Percentiles rank a stretch among this genome's conserved stretches.
phyloP scores from a whole-genome alignment of 2,888 invertebrate species.

The Diadegma fenestrale region DNA sequence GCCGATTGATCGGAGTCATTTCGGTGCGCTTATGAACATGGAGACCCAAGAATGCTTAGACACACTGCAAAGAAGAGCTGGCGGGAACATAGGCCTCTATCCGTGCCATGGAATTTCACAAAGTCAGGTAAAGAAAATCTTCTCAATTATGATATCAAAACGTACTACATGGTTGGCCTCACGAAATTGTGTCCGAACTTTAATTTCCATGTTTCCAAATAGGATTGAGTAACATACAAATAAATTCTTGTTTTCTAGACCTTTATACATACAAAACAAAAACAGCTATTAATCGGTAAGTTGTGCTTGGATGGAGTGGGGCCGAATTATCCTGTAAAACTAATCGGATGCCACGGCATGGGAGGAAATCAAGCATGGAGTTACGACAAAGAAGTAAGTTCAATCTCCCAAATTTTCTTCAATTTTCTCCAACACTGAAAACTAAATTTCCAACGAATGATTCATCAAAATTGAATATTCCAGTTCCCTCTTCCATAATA shows the following conservation, averaged over 20 bases:
- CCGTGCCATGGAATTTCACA: slow-evolving; percentile 97
- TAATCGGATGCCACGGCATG: slow-evolving; percentile 98
- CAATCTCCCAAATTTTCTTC: not conserved
- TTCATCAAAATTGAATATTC: not conserved
- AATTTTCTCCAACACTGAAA: not conserved
- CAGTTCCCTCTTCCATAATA: slow-evolving; percentile 48
- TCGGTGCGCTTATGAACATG: slow-evolving; percentile 97
- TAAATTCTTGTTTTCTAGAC: slow-evolving; percentile 86
- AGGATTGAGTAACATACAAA: not conserved
- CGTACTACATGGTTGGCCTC: not conserved
- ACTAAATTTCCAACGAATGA: not conserved
- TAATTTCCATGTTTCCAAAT: not conserved
- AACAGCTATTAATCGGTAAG: slow-evolving; percentile 98
- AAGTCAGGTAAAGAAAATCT: slow-evolving; percentile 91
- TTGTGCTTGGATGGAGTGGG: slow-evolving; percentile 97
- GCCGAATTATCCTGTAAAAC: slow-evolving; percentile 95
- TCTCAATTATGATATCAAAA: not conserved
- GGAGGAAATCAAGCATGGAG: slow-evolving; percentile 99
- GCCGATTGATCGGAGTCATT: slow-evolving; percentile 97
- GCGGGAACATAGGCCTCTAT: slow-evolving; percentile 95
- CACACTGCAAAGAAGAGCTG: slow-evolving; percentile 96
- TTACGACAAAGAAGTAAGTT: slow-evolving; percentile 91
- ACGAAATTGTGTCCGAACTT: too few relatives aligned
- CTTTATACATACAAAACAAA: slow-evolving; percentile 98
- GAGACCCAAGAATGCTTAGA: slow-evolving; percentile 96